Evolutionary conservation across 2,797 vertebrate species (phyloP), one percentile per base, ranked within the genome.

Genomic region (Taeniopygia guttata): DNA sequence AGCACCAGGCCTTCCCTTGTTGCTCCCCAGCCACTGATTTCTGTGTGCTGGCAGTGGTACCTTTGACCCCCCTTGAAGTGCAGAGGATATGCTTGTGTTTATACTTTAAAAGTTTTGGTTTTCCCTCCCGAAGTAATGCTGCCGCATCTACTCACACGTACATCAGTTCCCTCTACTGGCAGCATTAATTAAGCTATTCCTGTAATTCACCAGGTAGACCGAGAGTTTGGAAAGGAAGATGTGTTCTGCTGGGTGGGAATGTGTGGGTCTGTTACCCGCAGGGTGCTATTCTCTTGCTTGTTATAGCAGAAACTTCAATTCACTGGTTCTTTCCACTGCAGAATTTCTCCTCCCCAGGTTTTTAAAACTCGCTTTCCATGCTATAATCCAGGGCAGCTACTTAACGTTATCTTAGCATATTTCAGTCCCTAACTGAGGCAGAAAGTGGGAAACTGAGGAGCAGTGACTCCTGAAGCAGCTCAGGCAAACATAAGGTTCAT

Each of bases 151-250:
- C 95, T 95, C 95, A 75, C 72, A 4, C 83, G 90, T 95, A 84
- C 94, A 95, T 96, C 95, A 89, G 95, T 97, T 96, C 94, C 95
- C 95, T 96, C 94, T 96, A 38, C 94, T 96, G 95, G 91, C 85
- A 96, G 54, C 89, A 94, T 94, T 94, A 96, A 95, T 97, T 91
- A 94, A 95, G 60, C 30, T 91, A 70, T 94, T 77, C 60, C 83
- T 90, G 91, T 93, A 94, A 96, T 95, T 93, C 81, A 82, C 76
- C 89, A 90, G 93, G 94, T 94, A 63, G 77, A 18, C 11, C 0
- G 9, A 43, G 73, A 17, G 32, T 84, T 93, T 82, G 77, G 67
- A 82, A 67, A 73, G 54, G 62, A 63, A 43, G 42, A 51, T 9
- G 18, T 45, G 56, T 32, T 82, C 34, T 0, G 2, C 12, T 30